These are phyloP conservation scores for Pemphigus obesinymphae DNA, from an alignment of 1,140 invertebrate species.

Conservation along the genomic window DNA sequence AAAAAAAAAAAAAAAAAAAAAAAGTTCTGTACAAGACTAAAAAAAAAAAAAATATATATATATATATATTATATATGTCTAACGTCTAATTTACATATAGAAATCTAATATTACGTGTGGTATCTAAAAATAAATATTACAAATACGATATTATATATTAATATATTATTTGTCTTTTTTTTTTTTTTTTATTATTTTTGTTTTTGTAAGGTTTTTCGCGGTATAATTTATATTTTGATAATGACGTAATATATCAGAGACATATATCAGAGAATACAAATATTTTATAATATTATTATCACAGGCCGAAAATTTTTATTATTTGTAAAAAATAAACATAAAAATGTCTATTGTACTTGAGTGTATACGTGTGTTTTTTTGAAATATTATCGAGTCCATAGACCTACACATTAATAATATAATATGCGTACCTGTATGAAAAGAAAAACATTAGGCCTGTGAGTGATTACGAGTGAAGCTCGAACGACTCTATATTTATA, in stretches of 20 bases:
- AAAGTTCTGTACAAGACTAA: constrained; percentile 33
- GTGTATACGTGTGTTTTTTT: background rate
- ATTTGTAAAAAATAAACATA: background rate
- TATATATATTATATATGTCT: constrained; percentile 10
- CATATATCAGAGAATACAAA: background rate
- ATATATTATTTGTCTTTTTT: background rate
- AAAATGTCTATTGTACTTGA: background rate
- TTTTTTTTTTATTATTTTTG: background rate
- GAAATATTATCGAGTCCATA: background rate
- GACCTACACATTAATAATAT: background rate
- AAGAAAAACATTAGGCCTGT: background rate
- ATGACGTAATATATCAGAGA: background rate
- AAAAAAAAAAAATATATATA: constrained; percentile 13
- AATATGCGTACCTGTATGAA: background rate
- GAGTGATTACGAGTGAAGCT: constrained; percentile 16
- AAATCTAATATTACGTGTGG: constrained; percentile 23
- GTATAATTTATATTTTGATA: background rate
- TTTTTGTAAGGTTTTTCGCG: background rate
- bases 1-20: constrained; percentile 17
- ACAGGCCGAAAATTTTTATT: constrained; percentile 22
- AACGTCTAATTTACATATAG: constrained; percentile 35
- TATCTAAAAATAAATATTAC: constrained; percentile 37
- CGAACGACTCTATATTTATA: no score
- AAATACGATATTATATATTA: constrained; percentile 20
- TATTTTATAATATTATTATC: no score